Conservation (phyloP, 37 sponge, comb jelly and placozoan genomes). For the Hexactinellida sp. region DNA sequence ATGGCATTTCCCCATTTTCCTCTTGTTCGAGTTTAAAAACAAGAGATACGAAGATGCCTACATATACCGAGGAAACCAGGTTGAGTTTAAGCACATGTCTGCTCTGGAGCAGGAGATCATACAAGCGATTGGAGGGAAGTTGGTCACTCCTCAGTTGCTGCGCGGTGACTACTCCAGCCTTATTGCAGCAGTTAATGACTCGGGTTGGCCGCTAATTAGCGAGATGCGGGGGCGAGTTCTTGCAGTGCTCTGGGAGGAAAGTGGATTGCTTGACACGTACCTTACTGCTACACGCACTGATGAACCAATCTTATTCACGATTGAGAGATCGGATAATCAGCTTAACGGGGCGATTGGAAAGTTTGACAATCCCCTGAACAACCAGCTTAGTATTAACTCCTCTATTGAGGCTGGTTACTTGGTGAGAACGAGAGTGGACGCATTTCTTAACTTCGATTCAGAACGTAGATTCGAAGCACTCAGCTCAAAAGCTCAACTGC, state of each 20-base stretch:
- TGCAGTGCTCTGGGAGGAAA: neutral
- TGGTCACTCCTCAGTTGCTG: neutral
- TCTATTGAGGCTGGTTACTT: neutral
- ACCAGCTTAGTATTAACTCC: neutral
- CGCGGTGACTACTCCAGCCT: neutral
- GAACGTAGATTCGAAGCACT: neutral
- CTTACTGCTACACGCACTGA: neutral
- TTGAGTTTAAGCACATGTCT: neutral
- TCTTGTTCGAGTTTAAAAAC: neutral
- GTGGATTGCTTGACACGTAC: neutral
- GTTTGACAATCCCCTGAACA: neutral
- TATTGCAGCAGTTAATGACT: neutral
- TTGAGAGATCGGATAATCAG: neutral
- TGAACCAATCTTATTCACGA: neutral
- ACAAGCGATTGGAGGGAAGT: neutral
- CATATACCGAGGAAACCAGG: neutral
- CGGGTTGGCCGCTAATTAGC: neutral
- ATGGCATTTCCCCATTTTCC: neutral
- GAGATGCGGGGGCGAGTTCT: neutral
- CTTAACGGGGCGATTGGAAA: neutral
- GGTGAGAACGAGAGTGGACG: neutral
- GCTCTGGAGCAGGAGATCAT: neutral
- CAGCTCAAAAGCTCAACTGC: neutral
- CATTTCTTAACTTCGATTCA: neutral
- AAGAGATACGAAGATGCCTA: neutral